These are phyloP conservation scores for Pelusios castaneus DNA, from an alignment of 2,113 vertebrate genomes.

Conservation along the genomic window DNA sequence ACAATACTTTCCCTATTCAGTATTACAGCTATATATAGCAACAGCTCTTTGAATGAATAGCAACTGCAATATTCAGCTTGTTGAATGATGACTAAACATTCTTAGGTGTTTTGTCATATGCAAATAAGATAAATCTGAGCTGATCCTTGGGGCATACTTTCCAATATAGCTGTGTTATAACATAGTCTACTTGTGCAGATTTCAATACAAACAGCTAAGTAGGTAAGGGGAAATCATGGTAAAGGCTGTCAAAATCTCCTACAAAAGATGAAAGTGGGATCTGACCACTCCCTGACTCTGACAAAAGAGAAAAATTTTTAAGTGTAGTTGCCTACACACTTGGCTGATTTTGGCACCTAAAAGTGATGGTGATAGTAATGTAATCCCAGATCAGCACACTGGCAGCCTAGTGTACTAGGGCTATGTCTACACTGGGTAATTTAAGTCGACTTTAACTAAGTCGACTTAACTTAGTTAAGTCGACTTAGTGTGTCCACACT, in stretches of 20 bases:
- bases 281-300: not conserved
- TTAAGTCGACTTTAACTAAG: too few relatives aligned
- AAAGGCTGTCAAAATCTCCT: not conserved
- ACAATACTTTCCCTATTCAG: not conserved
- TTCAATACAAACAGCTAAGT: not conserved
- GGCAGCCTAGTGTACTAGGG: not conserved
- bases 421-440: too few relatives aligned
- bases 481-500: too few relatives aligned
- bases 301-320: not conserved
- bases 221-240: not conserved
- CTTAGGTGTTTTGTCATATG: not conserved
- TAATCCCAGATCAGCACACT: slow-evolving; percentile 40
- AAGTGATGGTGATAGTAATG: slow-evolving; percentile 26
- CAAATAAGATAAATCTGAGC: slow-evolving; percentile 5
- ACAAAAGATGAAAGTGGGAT: not conserved
- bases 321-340: slow-evolving; percentile 14
- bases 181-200: not conserved
- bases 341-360: slow-evolving; percentile 35
- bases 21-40: not conserved
- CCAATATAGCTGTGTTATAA: not conserved
- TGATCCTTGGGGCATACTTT: not conserved
- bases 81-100: not conserved
- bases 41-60: not conserved
- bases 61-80: not conserved
- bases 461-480: too few relatives aligned